Evolutionary conservation across 30 jellyfish, hydroid and myxozoan genomes (phyloP).

Genomic region (Pseudorhiza aurosa): DNA sequence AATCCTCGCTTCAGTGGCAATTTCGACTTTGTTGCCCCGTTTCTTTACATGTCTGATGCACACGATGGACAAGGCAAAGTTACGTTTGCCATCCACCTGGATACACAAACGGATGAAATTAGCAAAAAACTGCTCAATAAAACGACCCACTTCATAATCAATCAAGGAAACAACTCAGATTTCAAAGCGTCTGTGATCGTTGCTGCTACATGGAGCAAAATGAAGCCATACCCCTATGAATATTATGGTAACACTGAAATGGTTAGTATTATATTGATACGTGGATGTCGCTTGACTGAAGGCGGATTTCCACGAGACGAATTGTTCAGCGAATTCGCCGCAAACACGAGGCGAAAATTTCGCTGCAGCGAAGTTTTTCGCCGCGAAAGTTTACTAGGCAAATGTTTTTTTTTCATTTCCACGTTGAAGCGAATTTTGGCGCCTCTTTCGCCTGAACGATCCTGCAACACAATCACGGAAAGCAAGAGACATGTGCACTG

Average conservation of each 20-base stretch:
- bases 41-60: background rate
- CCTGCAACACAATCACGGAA: too few relatives aligned
- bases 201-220: background rate
- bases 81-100: background rate
- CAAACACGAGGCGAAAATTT: too few relatives aligned
- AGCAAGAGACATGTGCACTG: too few relatives aligned
- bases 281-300: background rate
- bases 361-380: too few relatives aligned
- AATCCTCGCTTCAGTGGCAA: background rate
- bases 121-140: background rate
- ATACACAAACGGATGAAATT: background rate
- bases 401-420: too few relatives aligned
- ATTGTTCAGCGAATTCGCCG: too few relatives aligned
- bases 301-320: too few relatives aligned
- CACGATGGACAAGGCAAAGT: background rate
- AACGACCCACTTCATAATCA: background rate
- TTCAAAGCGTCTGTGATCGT: background rate
- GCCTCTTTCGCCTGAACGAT: too few relatives aligned
- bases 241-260: background rate
- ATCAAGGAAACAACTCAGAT: background rate
- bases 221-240: background rate
- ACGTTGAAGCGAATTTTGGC: too few relatives aligned
- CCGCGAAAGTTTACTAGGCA: too few relatives aligned
- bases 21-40: background rate
- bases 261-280: background rate